These are phyloP conservation scores for Anguilla japonica DNA, from an alignment of 2,113 vertebrate species.

Conservation along the genomic window DNA sequence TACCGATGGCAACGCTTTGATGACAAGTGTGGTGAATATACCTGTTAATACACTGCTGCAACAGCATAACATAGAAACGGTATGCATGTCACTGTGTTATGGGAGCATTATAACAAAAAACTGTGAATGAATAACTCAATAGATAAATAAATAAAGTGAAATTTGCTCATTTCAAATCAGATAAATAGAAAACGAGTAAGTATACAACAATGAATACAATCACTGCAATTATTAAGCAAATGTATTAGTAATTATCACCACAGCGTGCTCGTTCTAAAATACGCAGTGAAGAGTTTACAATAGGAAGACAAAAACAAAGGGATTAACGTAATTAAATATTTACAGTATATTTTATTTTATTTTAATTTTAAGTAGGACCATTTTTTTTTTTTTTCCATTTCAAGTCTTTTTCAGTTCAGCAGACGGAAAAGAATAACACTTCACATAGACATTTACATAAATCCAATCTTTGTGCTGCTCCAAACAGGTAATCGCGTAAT, in stretches of 20 bases:
- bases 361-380: neutral
- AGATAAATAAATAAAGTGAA: no score
- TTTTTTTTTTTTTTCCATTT: neutral
- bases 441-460: neutral
- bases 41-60: neutral
- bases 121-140: no score
- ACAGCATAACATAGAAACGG: no score
- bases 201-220: neutral
- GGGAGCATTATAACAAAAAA: neutral
- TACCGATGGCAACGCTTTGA: neutral
- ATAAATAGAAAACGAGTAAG: neutral
- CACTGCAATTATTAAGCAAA: neutral
- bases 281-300: neutral
- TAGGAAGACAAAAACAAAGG: neutral
- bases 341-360: neutral
- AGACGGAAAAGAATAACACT: neutral
- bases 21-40: neutral
- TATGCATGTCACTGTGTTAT: neutral
- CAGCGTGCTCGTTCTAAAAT: neutral
- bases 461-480: neutral
- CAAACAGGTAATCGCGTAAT: neutral
- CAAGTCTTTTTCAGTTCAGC: neutral
- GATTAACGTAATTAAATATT: neutral
- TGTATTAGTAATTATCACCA: neutral
- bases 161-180: no score